Conservation (phyloP, 2,113 vertebrate species). For the Leptosomus discolor region DNA sequence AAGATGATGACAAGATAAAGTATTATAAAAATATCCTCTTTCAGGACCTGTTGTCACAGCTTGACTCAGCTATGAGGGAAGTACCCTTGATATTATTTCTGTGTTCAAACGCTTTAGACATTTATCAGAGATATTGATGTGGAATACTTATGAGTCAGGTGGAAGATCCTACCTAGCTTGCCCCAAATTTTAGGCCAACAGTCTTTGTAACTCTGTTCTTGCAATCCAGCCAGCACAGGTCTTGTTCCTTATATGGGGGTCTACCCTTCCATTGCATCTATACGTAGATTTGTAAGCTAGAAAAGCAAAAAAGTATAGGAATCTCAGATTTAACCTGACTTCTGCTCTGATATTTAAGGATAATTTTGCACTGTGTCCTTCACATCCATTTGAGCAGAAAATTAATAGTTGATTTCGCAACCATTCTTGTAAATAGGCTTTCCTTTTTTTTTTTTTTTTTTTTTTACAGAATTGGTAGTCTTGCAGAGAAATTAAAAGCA, state of each 20-base stretch:
- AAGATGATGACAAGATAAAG: neutral
- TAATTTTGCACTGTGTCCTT: neutral
- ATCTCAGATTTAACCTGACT: neutral
- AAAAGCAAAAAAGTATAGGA: neutral
- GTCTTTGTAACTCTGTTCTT: neutral
- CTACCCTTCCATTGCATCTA: neutral
- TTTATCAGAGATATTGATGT: neutral
- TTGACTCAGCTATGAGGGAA: neutral
- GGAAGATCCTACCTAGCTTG: neutral
- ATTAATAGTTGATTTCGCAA: neutral
- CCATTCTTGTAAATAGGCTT: neutral
- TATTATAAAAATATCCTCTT: neutral
- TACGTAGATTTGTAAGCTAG: neutral
- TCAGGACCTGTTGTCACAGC: neutral
- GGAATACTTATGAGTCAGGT: neutral
- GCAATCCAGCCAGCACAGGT: neutral
- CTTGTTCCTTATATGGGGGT: neutral
- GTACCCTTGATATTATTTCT: neutral
- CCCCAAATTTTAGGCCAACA: neutral
- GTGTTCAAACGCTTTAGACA: neutral
- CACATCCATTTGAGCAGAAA: neutral
- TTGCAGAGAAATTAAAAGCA: constrained; percentile 7
- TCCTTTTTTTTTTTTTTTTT: neutral
- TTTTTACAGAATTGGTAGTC: neutral
- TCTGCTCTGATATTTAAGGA: neutral